Evolutionary conservation across 2,113 vertebrate species (phyloP).

Genomic region (Sorex fumeus): DNA sequence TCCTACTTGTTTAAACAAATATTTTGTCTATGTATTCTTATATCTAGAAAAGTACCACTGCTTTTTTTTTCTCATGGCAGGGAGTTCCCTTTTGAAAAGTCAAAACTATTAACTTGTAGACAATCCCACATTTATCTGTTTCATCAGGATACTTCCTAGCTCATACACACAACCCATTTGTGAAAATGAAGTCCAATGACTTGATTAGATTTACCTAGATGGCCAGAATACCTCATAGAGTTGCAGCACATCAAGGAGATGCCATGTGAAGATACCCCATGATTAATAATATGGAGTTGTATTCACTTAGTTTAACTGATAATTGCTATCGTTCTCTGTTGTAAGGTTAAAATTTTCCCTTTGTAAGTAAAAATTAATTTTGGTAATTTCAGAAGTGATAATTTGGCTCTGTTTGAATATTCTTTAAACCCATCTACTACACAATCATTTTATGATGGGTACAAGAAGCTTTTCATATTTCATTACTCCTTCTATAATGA

Average conservation of each 20-base stretch:
- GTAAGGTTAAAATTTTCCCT: constrained; percentile 4
- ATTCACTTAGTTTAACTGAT: not conserved
- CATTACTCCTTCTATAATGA: not conserved
- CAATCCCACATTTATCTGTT: not conserved
- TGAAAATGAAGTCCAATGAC: not conserved
- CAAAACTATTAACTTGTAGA: not conserved
- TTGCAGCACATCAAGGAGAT: not conserved
- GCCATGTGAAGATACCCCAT: not conserved
- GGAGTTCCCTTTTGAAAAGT: constrained; percentile 10
- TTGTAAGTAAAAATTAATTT: not conserved
- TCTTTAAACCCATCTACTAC: not conserved
- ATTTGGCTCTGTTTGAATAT: not conserved
- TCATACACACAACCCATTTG: not conserved
- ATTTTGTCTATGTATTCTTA: not conserved
- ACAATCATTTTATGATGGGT: not conserved
- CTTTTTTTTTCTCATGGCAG: not conserved
- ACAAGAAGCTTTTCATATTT: not conserved
- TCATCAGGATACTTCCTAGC: not conserved
- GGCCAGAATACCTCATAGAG: not conserved
- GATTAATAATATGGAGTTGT: not conserved
- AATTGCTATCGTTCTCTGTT: not conserved
- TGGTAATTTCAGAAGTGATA: not conserved
- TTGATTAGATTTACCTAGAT: not conserved
- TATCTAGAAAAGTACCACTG: not conserved
- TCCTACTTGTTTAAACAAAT: too few species aligned